Evolutionary conservation across 2,113 vertebrate genomes (phyloP), one percentile per base, ranked within the genome.

Genomic region (Origma solitaria): DNA sequence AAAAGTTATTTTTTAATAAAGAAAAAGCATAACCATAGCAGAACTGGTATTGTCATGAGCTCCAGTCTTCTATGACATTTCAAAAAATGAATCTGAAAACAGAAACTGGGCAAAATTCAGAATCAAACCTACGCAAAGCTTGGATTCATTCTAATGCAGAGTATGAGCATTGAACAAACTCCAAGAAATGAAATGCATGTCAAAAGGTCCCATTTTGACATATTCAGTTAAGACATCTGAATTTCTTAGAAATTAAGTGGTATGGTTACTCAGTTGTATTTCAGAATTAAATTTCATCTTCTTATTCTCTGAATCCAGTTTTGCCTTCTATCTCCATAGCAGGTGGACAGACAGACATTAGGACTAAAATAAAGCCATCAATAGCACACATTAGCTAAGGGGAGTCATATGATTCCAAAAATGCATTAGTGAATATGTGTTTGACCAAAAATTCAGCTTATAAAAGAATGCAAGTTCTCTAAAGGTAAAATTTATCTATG

Each of bases 401-500:
- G 56, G 28, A 84, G 13, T 20, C 44, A 78, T 40, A 60, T 7
- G 7, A 81, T 61, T 88, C 17, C 8, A 50, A 54, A 84, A 89
- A 79, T 53, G 3, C 35, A 44, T 75, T 71, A 75, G 20, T 51
- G 7, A 81, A 47, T 40, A 81, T 12, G 21, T 7, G 8, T 50
- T 82, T 1, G 1, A 91, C 65, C 15, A 53, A 93, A 93, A 77
- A 1, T 9, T 8, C 22, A 47, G 35, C 22, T 81, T 83, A 81
- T 35, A 58, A 72, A 87, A 71, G 31, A 79, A 76, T 49, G 2
- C 3, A 61, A 65, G 7, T 61, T 70, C 35, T 71, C 37, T 38
- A 90, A 66, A 78, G 20, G 33, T 64, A 92, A 57, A 71, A 92
- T 71, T 75, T 71, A 66, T 86, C 51, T 75, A 49, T 54, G 33